Conservation (phyloP, 2,888 invertebrate genomes). For the Euplagia quadripunctaria region DNA sequence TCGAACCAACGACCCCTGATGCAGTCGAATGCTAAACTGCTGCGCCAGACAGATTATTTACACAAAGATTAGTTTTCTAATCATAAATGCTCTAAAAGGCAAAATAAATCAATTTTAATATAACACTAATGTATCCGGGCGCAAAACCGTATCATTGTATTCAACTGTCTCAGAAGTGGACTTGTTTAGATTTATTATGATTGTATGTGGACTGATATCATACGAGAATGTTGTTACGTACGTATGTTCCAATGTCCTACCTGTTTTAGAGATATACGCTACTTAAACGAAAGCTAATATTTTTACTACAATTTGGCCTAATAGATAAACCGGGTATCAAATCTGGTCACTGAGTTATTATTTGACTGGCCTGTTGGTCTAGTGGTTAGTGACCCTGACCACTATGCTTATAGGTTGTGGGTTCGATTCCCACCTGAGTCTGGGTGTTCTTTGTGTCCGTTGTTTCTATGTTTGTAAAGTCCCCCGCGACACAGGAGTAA, state of each 20-base stretch:
- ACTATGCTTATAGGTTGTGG: too few species aligned
- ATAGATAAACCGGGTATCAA: too few species aligned
- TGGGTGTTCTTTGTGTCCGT: too few species aligned
- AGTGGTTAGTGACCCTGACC: too few species aligned
- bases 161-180: conserved; percentile 13
- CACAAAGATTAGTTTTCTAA: not conserved
- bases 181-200: conserved; percentile 20
- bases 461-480: too few species aligned
- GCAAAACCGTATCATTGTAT: conserved; percentile 9
- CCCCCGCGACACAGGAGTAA: too few species aligned
- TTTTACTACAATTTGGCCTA: not conserved
- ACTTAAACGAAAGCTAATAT: not conserved
- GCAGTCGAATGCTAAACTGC: not conserved
- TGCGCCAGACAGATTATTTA: not conserved
- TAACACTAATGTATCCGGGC: not conserved
- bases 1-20: too few species aligned
- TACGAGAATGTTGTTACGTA: conserved; percentile 17
- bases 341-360: too few species aligned
- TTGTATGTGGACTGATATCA: conserved; percentile 1
- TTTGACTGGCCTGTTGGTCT: too few species aligned
- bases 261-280: not conserved
- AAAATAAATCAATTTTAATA: not conserved
- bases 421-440: too few species aligned
- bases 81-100: not conserved
- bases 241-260: not conserved